Evolutionary conservation across 1,140 invertebrate species (phyloP).

Genomic region (Belonocnema kinseyi): DNA sequence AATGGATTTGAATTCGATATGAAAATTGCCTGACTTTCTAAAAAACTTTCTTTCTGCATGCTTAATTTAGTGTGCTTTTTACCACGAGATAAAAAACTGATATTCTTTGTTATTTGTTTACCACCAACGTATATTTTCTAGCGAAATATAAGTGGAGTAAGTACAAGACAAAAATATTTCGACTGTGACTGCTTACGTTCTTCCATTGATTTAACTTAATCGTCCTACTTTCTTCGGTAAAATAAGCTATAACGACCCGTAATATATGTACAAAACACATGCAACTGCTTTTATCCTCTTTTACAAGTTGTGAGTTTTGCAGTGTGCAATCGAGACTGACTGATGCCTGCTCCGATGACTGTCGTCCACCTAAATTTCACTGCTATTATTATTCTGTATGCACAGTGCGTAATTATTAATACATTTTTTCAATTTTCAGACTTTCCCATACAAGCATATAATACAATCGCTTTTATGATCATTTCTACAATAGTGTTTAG

Average conservation of each 20-base stretch:
- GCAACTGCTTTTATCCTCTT: slow-evolving; percentile 21
- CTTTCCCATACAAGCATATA: slow-evolving; percentile 32
- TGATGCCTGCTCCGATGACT: slow-evolving; percentile 45
- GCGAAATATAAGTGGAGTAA: slow-evolving; percentile 18
- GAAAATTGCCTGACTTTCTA: slow-evolving; percentile 17
- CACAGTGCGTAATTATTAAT: neutral
- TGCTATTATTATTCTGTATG: neutral
- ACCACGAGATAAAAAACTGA: slow-evolving; percentile 12
- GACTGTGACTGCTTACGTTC: slow-evolving; percentile 17
- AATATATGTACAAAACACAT: slow-evolving; percentile 9
- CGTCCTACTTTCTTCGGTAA: slow-evolving; percentile 18
- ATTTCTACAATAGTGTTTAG: neutral
- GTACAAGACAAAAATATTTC: neutral
- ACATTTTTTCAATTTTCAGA: slow-evolving; percentile 35
- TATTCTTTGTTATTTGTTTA: neutral
- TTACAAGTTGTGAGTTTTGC: slow-evolving; percentile 16
- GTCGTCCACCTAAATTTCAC: slow-evolving; percentile 12
- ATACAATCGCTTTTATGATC: slow-evolving; percentile 15
- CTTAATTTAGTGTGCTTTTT: slow-evolving; percentile 35
- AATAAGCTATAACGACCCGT: neutral
- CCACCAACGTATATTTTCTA: slow-evolving; percentile 32
- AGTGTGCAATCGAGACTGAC: slow-evolving; percentile 37
- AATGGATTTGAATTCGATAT: slow-evolving; percentile 13
- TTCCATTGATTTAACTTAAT: slow-evolving; percentile 22
- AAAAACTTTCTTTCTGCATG: slow-evolving; percentile 39